These are phyloP conservation scores for Drosophila merina DNA, from an alignment of 2,888 invertebrate species.

Conservation along the genomic window DNA sequence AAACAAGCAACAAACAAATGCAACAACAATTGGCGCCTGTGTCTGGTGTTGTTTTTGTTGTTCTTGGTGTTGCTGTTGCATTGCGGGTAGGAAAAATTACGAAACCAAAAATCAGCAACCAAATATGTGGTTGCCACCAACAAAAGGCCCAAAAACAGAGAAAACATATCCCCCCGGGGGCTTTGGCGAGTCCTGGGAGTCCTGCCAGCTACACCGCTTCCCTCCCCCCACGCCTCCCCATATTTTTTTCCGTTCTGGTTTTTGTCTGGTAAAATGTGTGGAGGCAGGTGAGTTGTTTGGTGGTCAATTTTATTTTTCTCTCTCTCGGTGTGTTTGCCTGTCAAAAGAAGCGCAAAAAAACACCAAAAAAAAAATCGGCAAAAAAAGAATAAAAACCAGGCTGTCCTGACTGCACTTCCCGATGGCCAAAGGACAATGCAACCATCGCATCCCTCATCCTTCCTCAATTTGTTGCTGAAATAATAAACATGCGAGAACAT, in stretches of 20 bases:
- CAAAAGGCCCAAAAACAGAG: conserved; percentile 62
- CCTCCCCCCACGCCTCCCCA: neutral
- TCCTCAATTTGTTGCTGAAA: conserved; percentile 31
- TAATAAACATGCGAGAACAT: conserved; percentile 47
- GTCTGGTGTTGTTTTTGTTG: conserved; percentile 14
- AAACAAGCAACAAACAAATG: conserved; percentile 58
- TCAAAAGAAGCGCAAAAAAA: conserved; percentile 8
- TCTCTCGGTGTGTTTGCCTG: neutral
- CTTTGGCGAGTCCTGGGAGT: neutral
- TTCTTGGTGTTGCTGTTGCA: conserved; percentile 42
- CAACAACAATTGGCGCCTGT: conserved; percentile 42
- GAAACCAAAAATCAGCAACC: conserved; percentile 83
- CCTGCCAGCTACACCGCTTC: neutral
- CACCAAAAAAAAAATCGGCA: neutral
- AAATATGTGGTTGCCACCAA: conserved; percentile 75
- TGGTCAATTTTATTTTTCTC: conserved; percentile 42
- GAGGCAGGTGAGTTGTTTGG: conserved; percentile 66
- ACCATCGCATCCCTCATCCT: conserved; percentile 10
- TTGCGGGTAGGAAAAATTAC: conserved; percentile 74
- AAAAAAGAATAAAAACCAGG: neutral
- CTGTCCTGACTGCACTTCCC: conserved; percentile 24
- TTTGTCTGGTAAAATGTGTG: neutral
- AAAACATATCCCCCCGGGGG: conserved; percentile 30
- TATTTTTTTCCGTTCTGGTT: neutral
- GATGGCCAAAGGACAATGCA: conserved; percentile 28